Base-by-base conservation (phyloP, 2,888 invertebrate genomes). In the Microctonus brassicae region DNA sequence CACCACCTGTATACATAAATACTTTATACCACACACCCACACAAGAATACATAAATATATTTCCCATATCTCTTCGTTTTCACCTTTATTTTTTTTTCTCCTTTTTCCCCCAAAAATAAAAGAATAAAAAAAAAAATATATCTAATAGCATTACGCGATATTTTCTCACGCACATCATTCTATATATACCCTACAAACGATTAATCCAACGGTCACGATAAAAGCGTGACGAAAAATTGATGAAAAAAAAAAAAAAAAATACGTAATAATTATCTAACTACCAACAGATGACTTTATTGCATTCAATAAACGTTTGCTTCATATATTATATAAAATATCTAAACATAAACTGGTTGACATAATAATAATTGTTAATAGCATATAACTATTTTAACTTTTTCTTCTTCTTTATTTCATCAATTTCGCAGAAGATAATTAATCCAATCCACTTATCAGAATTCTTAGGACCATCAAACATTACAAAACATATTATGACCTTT, bases 51-150 rank as follows among this genome's bases (percentile, higher is more conserved):
- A 39, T 13, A 39, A 13, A 39, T n/a, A 39, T 39, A 39, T 65
- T 69, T 52, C 60, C 72, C 67, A 69, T 73, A 74, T 75, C 73
- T 69, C 73, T 73, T 67, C 62, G 33, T 57, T 64, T 57, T 47
- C 47, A 33, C 64, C n/a, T n/a, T n/a, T 20, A 10, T 24, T 58
- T 58, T 63, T 26, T 39, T 39, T 6, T 3, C 39, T 13, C n/a
- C n/a, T 39, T n/a, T 1, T 1, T 0, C 5, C n/a, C 2, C 39
- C 39, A 13, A 5, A 39, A n/a, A 39, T 13, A 39, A 39, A 13
- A 13, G n/a, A 13, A 39, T 11, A 39, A 39, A 2, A 2, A 39
- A 13, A 39, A 39, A 39, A 13, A 39, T 4, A 11, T n/a, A 2
- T 13, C 13, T 13, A n/a, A 39, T 4, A 39, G n/a, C 39, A 39